Evolutionary conservation across 2,797 vertebrate genomes (phyloP).

Genomic region (Melanotaenia boesemani): DNA sequence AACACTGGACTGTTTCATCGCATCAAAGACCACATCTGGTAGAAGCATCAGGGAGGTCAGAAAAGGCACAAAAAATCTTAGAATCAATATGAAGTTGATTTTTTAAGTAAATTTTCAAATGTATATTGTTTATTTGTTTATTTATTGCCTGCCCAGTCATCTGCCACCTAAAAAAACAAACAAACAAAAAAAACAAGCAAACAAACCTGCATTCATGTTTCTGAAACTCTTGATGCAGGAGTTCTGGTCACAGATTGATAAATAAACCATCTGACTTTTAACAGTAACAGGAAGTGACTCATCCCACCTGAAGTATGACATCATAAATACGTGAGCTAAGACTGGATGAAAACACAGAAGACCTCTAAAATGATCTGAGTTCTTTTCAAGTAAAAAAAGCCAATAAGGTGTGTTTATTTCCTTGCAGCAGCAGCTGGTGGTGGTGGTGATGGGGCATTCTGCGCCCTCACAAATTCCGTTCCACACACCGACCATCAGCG

Average conservation of each 20-base stretch:
- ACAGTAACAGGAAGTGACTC: neutral
- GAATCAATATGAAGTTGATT: neutral
- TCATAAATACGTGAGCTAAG: constrained; percentile 15
- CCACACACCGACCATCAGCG: constrained; percentile 83
- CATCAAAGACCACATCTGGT: constrained; percentile 8
- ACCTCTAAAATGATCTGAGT: constrained; percentile 1
- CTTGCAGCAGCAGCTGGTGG: too few relatives aligned
- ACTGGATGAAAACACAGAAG: neutral
- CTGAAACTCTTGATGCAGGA: constrained; percentile 10
- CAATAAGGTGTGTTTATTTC: too few relatives aligned
- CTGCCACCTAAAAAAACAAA: neutral
- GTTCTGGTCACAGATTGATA: neutral
- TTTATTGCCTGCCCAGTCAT: neutral
- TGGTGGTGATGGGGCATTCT: neutral
- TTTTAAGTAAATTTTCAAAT: constrained; percentile 19
- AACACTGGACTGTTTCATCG: constrained; percentile 24
- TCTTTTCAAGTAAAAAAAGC: constrained; percentile 28
- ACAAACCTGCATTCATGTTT: neutral
- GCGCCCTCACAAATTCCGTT: constrained; percentile 66
- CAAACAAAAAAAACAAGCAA: neutral
- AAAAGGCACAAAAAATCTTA: neutral
- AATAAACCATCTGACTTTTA: neutral
- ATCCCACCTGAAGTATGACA: constrained; percentile 10
- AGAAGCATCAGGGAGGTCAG: neutral
- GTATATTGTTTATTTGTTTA: too few relatives aligned